These are phyloP conservation scores for Panopea generosa DNA, from an alignment of 2,888 invertebrate species.

Conservation along the genomic window DNA sequence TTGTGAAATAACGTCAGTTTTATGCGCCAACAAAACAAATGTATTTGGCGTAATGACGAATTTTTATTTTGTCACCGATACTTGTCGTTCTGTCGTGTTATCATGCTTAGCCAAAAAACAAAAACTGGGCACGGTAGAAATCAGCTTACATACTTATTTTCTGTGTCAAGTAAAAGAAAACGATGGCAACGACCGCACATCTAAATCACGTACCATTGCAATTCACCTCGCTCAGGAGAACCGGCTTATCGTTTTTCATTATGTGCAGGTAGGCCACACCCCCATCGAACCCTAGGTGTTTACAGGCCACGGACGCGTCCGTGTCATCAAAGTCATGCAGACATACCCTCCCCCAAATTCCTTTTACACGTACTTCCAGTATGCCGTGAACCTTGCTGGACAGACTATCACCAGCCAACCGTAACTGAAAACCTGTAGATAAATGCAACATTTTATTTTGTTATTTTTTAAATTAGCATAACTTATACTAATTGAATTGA, in stretches of 20 bases:
- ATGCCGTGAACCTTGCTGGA: slow-evolving; percentile 74
- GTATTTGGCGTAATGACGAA: no score
- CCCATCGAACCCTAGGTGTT: slow-evolving; percentile 71
- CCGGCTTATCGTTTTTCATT: slow-evolving; percentile 75
- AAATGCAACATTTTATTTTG: no score
- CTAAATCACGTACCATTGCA: slow-evolving; percentile 57
- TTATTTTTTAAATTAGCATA: no score
- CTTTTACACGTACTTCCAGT: slow-evolving; percentile 90
- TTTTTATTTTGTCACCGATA: no score
- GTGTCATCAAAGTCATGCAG: slow-evolving; percentile 90
- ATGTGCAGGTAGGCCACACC: slow-evolving; percentile 79
- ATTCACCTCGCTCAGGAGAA: slow-evolving; percentile 70
- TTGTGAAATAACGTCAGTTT: no score
- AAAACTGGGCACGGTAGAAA: no score
- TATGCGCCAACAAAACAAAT: no score
- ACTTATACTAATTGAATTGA: no score
- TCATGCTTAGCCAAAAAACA: no score
- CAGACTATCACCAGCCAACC: slow-evolving; percentile 68
- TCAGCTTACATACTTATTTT: no score
- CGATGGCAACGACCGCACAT: no score
- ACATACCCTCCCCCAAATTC: slow-evolving; percentile 90
- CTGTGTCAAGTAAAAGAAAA: not conserved
- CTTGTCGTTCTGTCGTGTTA: no score
- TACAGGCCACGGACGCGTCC: slow-evolving; percentile 88
- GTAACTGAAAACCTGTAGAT: slow-evolving; percentile 65